These are phyloP conservation scores for Aphaenogaster floridana DNA, from an alignment of 1,140 invertebrate genomes.

Conservation along the genomic window DNA sequence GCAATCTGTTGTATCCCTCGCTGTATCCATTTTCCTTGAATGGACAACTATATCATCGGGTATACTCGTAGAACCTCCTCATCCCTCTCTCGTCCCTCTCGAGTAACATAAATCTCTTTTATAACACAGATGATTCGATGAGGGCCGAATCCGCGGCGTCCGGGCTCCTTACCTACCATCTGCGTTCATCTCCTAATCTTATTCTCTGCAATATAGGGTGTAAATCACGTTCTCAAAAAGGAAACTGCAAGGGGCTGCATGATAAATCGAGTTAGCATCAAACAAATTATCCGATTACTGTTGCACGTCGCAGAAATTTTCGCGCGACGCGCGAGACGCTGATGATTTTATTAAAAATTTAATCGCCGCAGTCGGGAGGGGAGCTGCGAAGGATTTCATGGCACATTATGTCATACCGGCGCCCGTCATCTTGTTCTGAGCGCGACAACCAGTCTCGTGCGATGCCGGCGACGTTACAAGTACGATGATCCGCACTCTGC, in stretches of 20 bases:
- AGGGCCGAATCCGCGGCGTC: not conserved
- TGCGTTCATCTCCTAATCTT: not conserved
- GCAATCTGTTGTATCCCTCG: slow-evolving; percentile 34
- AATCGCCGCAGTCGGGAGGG: not conserved
- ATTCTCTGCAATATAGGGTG: not conserved
- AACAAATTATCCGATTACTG: slow-evolving; percentile 13
- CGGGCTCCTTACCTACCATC: not conserved
- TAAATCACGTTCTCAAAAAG: not conserved
- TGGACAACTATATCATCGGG: not conserved
- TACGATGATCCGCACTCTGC: slow-evolving; percentile 14
- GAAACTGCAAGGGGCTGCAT: not conserved
- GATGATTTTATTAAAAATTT: slow-evolving; percentile 32
- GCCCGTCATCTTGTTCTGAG: not conserved
- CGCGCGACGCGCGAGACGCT: not conserved
- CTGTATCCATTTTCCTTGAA: not conserved
- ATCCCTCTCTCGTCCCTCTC: not conserved
- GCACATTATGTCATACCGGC: not conserved
- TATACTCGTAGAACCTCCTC: not conserved
- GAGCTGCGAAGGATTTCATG: not conserved
- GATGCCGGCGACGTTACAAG: not conserved
- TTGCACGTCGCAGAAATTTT: not conserved
- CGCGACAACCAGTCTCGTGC: not conserved
- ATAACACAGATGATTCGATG: not conserved
- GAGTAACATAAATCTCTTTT: not conserved
- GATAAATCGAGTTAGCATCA: slow-evolving; percentile 5